Base-by-base conservation (phyloP, 2,113 vertebrate genomes). In the Brienomyrus longianalis region DNA sequence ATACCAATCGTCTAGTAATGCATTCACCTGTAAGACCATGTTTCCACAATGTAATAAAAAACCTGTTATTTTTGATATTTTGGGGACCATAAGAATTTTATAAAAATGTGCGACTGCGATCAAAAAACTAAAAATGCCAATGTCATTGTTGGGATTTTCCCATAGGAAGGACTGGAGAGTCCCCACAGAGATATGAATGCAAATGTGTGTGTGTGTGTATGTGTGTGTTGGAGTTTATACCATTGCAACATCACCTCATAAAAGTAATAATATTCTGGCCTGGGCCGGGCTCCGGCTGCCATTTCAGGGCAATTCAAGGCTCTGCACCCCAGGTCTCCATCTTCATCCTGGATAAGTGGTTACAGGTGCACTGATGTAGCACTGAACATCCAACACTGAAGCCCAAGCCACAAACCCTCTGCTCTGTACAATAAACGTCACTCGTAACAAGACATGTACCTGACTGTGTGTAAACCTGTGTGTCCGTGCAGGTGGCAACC, bases 401-500 rank as follows among this genome's bases (percentile, higher is more conserved):
- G 13, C 84, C 23, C 45, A 31, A n/a, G 48, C 48, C 9, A 19
- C 21, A n/a, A 59, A 6, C 7, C 21, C 6, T 59, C 21, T 59
- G 56, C 21, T 59, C 56, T 59, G 56, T 23, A n/a, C 21, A 59
- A 59, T 2, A n/a, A 59, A 59, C 1, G 7, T 59, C 19, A n/a
- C 59, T 27, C 59, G 27, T 62, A 27, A 27, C 62, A 66, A 66
- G 77, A 45, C 77, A 1, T n/a, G 31, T 35, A 15, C 13, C n/a
- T 50, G 23, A 31, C n/a, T 17, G 50, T 86, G 83, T 86, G 27
- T 56, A 7, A 11, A 39, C 51, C 27, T 9, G 15, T 56, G 27
- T 52, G 51, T 87, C 17, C 21, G n/a, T 94, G 23, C 93, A 99
- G 98, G 97, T 89, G 97, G 97, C 84, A 98, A 99, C 94, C 96